phyloP scores from a whole-genome alignment of 2,888 invertebrate species.

The Scelioninae gen. 2 region DNA sequence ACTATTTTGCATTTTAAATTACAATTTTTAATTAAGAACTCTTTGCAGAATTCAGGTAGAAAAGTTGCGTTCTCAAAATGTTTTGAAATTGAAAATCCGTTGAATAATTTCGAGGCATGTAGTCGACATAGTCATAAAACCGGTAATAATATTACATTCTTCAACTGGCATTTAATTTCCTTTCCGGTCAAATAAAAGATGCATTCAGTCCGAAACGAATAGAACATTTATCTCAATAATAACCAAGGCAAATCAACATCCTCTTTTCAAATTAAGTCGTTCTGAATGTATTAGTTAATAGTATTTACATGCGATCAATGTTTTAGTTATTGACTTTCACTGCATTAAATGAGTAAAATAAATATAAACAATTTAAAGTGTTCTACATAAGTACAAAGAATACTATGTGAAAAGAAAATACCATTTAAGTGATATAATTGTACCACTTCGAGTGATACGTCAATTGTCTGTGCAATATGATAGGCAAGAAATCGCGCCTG shows the following conservation, averaged over 20 bases:
- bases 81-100: constrained; percentile 1
- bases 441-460: too few species aligned
- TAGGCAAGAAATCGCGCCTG: too few species aligned
- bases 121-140: constrained; percentile 33
- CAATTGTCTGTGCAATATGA: too few species aligned
- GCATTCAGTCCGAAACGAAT: constrained; percentile 46
- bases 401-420: too few species aligned
- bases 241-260: constrained; percentile 55
- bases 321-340: too few species aligned
- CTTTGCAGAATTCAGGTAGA: too few species aligned
- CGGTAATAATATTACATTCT: constrained; percentile 42
- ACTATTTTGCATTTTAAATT: constrained; percentile 23
- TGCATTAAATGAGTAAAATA: too few species aligned
- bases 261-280: constrained; percentile 35
- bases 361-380: too few species aligned
- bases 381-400: too few species aligned
- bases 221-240: constrained; percentile 53
- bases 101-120: constrained; percentile 13
- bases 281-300: constrained; percentile 1
- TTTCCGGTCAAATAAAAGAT: constrained; percentile 52
- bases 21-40: not conserved
- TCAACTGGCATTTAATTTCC: constrained; percentile 57
- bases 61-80: too few species aligned
- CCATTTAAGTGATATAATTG: too few species aligned
- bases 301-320: too few species aligned